Percentiles rank a stretch among this genome's conserved stretches.
These are phyloP conservation scores for Oenanthe oenanthe DNA, from an alignment of 2,113 vertebrate species.

Conservation along the genomic window DNA sequence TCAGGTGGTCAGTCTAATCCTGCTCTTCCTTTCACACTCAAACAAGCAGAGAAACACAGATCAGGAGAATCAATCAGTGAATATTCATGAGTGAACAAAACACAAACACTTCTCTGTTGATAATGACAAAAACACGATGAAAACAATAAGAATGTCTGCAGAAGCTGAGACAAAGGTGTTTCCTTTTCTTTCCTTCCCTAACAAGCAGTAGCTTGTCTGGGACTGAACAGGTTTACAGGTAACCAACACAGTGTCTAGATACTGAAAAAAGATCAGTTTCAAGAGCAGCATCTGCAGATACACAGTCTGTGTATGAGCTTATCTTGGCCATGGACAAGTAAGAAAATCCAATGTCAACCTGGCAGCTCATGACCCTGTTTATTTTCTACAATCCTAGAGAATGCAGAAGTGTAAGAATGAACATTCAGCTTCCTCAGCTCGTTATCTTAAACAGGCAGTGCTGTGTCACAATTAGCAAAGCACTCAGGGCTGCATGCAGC, in stretches of 20 bases:
- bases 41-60: not conserved
- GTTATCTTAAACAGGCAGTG: not conserved
- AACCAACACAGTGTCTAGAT: not conserved
- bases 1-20: not conserved
- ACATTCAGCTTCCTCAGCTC: not conserved
- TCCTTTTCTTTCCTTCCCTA: not conserved
- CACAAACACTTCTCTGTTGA: not conserved
- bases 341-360: not conserved
- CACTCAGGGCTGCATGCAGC: not conserved
- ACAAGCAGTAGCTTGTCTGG: not conserved
- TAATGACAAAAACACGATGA: not conserved
- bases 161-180: not conserved
- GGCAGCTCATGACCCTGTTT: not conserved
- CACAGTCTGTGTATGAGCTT: not conserved
- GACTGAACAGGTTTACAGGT: not conserved
- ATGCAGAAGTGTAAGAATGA: not conserved
- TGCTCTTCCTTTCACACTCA: not conserved
- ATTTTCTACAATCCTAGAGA: not conserved
- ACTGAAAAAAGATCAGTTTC: not conserved
- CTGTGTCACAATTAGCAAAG: slow-evolving; percentile 2
- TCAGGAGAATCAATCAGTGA: not conserved
- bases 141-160: not conserved
- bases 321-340: not conserved
- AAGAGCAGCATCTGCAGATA: not conserved
- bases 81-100: not conserved